phyloP scores from a whole-genome alignment of 1,140 invertebrate species.

The Diploscapter pachys region DNA sequence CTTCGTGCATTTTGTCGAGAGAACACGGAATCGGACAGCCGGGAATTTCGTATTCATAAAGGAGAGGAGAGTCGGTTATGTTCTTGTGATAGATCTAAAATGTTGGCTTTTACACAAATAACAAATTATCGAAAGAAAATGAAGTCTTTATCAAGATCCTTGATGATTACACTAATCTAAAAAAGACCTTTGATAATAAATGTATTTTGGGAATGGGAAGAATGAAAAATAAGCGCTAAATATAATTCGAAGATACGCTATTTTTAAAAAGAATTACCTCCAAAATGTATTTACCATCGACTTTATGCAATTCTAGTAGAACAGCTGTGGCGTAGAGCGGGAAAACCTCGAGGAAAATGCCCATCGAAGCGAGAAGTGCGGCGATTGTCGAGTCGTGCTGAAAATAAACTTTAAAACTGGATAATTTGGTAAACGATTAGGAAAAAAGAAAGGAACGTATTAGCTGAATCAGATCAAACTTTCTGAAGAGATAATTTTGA shows the following conservation, averaged over 20 bases:
- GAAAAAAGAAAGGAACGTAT: neutral
- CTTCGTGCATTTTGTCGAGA: constrained; percentile 13
- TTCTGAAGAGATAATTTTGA: neutral
- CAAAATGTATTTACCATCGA: constrained; percentile 17
- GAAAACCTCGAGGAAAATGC: constrained; percentile 32
- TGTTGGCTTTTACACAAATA: too few relatives aligned
- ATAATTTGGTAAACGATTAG: neutral
- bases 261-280: neutral
- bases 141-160: neutral
- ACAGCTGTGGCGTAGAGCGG: constrained; percentile 37
- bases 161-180: too few relatives aligned
- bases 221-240: too few relatives aligned
- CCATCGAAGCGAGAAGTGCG: constrained; percentile 33
- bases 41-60: constrained; percentile 19
- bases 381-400: constrained; percentile 41
- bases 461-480: neutral
- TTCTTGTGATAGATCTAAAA: constrained; percentile 34
- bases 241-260: too few relatives aligned
- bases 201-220: too few relatives aligned
- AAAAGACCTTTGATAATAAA: too few relatives aligned
- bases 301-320: constrained; percentile 34
- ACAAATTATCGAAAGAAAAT: neutral
- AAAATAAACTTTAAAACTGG: neutral
- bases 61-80: constrained; percentile 24
- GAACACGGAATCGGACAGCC: constrained; percentile 33